A percentile compares a stretch with the other conserved stretches of the same genome.
These are phyloP conservation scores for human (Homo sapiens) DNA, from an alignment of 2,113 vertebrate genomes.

Conservation along the genomic window DNA sequence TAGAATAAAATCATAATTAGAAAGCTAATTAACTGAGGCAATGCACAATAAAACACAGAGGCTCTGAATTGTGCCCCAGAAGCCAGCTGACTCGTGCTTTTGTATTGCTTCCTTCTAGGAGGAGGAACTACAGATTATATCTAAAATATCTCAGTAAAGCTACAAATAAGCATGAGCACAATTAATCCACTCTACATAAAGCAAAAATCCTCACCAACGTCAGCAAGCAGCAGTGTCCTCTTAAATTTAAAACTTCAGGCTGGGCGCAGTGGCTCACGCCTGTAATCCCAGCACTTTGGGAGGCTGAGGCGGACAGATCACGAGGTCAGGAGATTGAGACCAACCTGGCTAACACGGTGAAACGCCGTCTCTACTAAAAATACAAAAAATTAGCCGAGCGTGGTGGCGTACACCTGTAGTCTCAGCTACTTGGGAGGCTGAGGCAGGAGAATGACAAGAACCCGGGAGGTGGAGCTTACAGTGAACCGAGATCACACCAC, in stretches of 20 bases:
- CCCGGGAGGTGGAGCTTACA: too few species aligned
- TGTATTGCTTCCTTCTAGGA: constrained; percentile 23
- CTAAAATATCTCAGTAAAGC: constrained; percentile 70
- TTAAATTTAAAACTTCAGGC: constrained; percentile 64
- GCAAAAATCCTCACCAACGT: constrained; percentile 48
- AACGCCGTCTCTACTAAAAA: too few species aligned
- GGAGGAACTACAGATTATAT: constrained; percentile 53
- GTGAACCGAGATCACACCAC: too few species aligned
- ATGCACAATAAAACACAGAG: constrained; percentile 41
- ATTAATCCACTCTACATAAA: constrained; percentile 56
- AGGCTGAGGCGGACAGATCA: too few species aligned
- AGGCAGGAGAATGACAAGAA: too few species aligned
- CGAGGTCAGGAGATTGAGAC: too few species aligned
- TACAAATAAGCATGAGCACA: constrained; percentile 55
- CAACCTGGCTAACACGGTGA: too few species aligned
- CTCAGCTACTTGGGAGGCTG: too few species aligned
- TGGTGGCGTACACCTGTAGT: too few species aligned
- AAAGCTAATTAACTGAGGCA: constrained; percentile 66
- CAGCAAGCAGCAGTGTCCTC: constrained; percentile 42
- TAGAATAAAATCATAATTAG: constrained; percentile 69
- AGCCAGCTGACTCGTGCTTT: constrained; percentile 53
- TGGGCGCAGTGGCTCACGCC: too few species aligned
- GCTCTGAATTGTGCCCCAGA: constrained; percentile 51
- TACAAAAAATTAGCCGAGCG: too few species aligned
- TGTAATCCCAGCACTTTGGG: too few species aligned